Evolutionary conservation across 2,797 vertebrate species (phyloP).

Genomic region (Tolypeutes matacus): DNA sequence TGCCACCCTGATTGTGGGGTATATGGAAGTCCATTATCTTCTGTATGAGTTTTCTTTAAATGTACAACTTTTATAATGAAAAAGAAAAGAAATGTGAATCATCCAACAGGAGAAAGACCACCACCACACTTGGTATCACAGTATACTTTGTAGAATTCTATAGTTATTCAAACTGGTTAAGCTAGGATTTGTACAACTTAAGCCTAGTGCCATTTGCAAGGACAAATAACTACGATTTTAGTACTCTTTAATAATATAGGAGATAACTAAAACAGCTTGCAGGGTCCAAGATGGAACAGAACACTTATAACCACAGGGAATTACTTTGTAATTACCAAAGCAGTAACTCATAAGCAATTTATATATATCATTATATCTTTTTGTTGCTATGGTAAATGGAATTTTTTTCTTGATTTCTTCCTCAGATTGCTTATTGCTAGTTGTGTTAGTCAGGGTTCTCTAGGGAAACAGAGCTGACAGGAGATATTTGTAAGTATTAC

Average conservation of each 20-base stretch:
- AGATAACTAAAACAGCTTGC: neutral
- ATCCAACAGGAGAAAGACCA: neutral
- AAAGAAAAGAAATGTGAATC: neutral
- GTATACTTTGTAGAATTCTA: neutral
- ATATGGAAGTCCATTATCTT: too few relatives aligned
- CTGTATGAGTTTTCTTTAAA: too few relatives aligned
- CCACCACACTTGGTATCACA: neutral
- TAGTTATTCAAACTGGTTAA: neutral
- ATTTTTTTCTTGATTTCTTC: too few relatives aligned
- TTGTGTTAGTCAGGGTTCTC: too few relatives aligned
- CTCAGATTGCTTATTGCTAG: too few relatives aligned
- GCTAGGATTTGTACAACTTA: neutral
- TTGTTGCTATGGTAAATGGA: too few relatives aligned
- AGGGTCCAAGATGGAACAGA: neutral
- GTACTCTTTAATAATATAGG: neutral
- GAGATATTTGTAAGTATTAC: too few relatives aligned
- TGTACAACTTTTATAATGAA: too few relatives aligned
- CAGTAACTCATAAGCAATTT: neutral
- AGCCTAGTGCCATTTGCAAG: neutral
- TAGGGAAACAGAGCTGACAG: too few relatives aligned
- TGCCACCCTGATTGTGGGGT: too few relatives aligned
- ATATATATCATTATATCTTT: too few relatives aligned
- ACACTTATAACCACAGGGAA: neutral
- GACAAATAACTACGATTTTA: neutral
- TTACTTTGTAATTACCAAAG: conserved; percentile 19